Evolutionary conservation across 2,888 invertebrate genomes (phyloP).

Genomic region (Sericinus montela): DNA sequence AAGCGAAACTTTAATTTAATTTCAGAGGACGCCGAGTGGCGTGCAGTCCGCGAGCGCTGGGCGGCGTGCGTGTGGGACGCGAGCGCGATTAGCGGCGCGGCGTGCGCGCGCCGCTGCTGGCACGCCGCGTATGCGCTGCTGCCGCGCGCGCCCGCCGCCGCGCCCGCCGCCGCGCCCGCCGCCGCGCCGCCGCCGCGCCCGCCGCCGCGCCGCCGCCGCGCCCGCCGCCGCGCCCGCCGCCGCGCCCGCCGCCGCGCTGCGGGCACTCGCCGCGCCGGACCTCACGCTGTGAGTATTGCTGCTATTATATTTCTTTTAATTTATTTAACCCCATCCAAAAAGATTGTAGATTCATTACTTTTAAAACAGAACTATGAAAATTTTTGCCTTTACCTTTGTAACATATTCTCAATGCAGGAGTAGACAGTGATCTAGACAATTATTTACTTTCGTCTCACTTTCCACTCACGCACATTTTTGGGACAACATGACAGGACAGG

Average conservation of each 20-base stretch:
- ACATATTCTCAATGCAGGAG: too few species aligned
- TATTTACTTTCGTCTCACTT: too few species aligned
- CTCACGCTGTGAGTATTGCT: constrained; percentile 45
- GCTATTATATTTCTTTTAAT: too few species aligned
- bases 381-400: too few species aligned
- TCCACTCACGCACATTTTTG: too few species aligned
- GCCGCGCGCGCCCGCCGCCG: constrained; percentile 18
- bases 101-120: constrained; percentile 30
- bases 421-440: too few species aligned
- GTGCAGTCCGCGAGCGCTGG: constrained; percentile 31
- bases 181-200: constrained; percentile 30
- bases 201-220: constrained; percentile 51
- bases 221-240: constrained; percentile 28
- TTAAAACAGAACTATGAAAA: too few species aligned
- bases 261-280: constrained; percentile 31
- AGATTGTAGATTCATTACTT: too few species aligned
- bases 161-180: constrained; percentile 19
- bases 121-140: constrained; percentile 49
- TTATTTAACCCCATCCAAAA: too few species aligned
- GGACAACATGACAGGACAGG: too few species aligned
- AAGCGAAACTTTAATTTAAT: neutral
- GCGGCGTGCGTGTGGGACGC: constrained; percentile 33
- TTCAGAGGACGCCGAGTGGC: constrained; percentile 39
- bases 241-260: constrained; percentile 18
- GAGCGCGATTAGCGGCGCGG: constrained; percentile 25